phyloP scores from a whole-genome alignment of 1,140 invertebrate genomes.

The Drosophila obscura region DNA sequence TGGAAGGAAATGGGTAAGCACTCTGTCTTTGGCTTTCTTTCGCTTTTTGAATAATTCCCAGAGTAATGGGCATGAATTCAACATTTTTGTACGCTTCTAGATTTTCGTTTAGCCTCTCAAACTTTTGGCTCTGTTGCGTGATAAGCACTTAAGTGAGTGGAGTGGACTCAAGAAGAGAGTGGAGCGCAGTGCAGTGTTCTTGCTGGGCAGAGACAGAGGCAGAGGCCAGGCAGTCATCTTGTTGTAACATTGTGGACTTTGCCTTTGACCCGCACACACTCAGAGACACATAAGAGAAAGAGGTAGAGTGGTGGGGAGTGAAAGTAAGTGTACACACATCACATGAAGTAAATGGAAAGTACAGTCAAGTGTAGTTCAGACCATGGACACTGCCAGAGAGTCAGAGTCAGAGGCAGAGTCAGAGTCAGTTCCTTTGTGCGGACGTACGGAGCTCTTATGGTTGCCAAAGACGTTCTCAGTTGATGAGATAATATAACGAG shows the following conservation, averaged over 20 bases:
- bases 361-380: conserved; percentile 55
- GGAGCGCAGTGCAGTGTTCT: conserved; percentile 14
- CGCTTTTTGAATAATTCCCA: conserved; percentile 37
- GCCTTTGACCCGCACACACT: conserved; percentile 58
- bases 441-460: conserved; percentile 52
- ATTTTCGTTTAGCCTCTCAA: conserved; percentile 57
- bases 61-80: conserved; percentile 48
- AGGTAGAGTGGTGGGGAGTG: not conserved
- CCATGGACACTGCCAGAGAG: conserved; percentile 23
- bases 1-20: conserved; percentile 9
- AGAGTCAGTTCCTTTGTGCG: conserved; percentile 27
- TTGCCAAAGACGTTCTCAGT: conserved; percentile 69
- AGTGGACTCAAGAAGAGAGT: conserved; percentile 23
- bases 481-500: conserved; percentile 80
- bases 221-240: conserved; percentile 44
- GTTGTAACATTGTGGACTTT: conserved; percentile 69
- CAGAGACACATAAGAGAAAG: conserved; percentile 13
- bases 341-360: conserved; percentile 61
- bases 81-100: conserved; percentile 16
- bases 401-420: conserved; percentile 14
- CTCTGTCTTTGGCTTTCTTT: conserved; percentile 39
- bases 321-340: not conserved
- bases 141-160: conserved; percentile 58
- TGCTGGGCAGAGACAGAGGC: not conserved
- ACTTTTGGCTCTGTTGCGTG: conserved; percentile 60